Evolutionary conservation across 2,888 invertebrate species (phyloP), one percentile per base, ranked within the genome.

Genomic region (Dyspetes luteomarginatus): DNA sequence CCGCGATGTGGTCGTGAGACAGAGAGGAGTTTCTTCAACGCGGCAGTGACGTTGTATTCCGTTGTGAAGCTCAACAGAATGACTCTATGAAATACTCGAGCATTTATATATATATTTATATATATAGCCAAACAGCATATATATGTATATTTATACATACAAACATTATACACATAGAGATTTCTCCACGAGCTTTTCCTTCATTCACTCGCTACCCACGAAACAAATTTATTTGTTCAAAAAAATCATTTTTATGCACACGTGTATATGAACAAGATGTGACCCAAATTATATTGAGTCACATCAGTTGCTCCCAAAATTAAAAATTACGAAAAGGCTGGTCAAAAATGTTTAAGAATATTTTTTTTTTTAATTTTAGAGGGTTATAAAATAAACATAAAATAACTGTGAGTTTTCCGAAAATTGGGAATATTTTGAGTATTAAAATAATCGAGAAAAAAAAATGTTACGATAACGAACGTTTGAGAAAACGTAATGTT

Each of bases 11-110:
- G 43, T 3, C 12, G 43, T 12, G 12, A 9, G 43, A n/a, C 48
- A 67, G 48, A 68, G 75, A 76, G 36, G 71, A 72, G 71, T 80
- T 72, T 45, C 74, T 69, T 74, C 69, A 75, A 69, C 74, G 79
- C 26, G 30, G 30, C 24, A 45, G 36, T 36, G 2, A 9, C n/a
- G 22, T 43, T 71, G 48, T 60, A 48, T 67, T 65, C 26, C 28
- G 65, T 73, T 45, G 36, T 41, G 5, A 73, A 30, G n/a, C 45
- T 64, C 45, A 55, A 55, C 73, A 41, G 24, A 60, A 73, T 50
- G 65, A 55, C 45, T 48, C 22, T 41, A 48, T 52, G 26, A 50
- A 68, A 68, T 68, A 56, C 55, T 26, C 55, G 26, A 68, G 41
- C 19, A 43, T 68, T 26, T 52, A 36, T 15, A 12, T 24, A 24